Base-by-base conservation (phyloP, 1,140 invertebrate species). In the Lucilia sericata region DNA sequence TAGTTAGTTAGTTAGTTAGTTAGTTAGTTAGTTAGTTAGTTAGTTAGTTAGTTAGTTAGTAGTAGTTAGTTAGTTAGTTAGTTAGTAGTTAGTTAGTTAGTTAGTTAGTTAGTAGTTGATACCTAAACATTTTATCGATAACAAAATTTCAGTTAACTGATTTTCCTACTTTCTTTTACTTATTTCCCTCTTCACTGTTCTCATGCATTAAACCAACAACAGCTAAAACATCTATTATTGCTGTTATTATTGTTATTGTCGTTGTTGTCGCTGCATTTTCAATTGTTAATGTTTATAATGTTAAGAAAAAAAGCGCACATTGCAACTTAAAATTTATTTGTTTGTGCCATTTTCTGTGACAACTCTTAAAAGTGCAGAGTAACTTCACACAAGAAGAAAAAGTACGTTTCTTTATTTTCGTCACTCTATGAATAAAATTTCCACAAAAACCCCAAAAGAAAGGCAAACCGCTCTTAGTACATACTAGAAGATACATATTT, bases 321-420 rank as follows among this genome's bases (percentile, higher is more conserved):
- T 42, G 42, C 42, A 42, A 42, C 42, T 42, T 30, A 42, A 42
- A 21, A 70, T 70, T 19, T 21, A 70, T 70, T 70, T 70, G 65
- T 21, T 70, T 25, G 65, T 70, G 65, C 65, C 19, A 70, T 21
- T 21, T 70, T 70, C 19, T 70, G 65, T 70, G 65, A 70, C 65
- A 70, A 70, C 65, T 70, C 21, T 70, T 70, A 55, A 17, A 55
- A 13, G 51, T 55, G 51, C 51, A n/a, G 51, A 17, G 17, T 55
- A 55, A 55, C 17, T 55, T n/a, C 51, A 14, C 42, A 55, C 4
- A 17, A 12, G 0, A 17, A 55, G 12, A 55, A n/a, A 55, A 55
- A 55, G 51, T 13, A 55, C 12, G 9, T 13, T 17, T 10, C 14
- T 51, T 55, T 55, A 12, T 55, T 55, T 4, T 51, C 14, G n/a